Evolutionary conservation across 2,888 invertebrate genomes (phyloP).

Genomic region (Epirrhoe tristata): DNA sequence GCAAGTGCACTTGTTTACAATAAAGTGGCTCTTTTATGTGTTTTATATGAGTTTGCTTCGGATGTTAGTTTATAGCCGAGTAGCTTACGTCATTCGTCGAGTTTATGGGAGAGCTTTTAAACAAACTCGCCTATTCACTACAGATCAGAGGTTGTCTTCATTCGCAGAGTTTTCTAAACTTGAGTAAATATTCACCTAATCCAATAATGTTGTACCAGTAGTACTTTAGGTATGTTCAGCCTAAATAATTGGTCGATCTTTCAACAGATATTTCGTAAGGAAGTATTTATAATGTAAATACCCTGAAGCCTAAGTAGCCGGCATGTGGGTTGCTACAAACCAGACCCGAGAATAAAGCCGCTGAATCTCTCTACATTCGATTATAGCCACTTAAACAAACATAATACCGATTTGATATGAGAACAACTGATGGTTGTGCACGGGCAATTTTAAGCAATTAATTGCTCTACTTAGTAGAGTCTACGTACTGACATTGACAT

Average conservation of each 20-base stretch:
- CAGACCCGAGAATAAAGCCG: conserved; percentile 48
- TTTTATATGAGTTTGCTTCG: conserved; percentile 80
- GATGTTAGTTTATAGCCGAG: conserved; percentile 74
- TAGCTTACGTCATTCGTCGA: conserved; percentile 69
- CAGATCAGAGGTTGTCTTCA: neutral
- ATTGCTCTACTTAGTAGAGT: no score
- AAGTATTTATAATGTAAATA: conserved; percentile 7
- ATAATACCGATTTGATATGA: conserved; percentile 63
- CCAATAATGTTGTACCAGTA: neutral
- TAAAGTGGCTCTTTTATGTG: conserved; percentile 78
- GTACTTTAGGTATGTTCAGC: neutral
- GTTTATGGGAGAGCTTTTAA: conserved; percentile 46
- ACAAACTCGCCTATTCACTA: conserved; percentile 34
- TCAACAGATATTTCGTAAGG: neutral
- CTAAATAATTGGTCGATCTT: neutral
- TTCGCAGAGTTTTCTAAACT: neutral
- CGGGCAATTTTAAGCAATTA: conserved; percentile 15
- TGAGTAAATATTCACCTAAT: neutral
- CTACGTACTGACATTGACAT: no score
- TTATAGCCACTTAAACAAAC: conserved; percentile 61
- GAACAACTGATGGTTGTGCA: conserved; percentile 50
- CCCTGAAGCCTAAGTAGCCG: conserved; percentile 22
- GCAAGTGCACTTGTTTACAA: conserved; percentile 81
- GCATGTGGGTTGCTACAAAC: conserved; percentile 43
- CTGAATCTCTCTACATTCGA: conserved; percentile 58